phyloP scores from a whole-genome alignment of 1,140 invertebrate genomes.

The Cryptotermes secundus region DNA sequence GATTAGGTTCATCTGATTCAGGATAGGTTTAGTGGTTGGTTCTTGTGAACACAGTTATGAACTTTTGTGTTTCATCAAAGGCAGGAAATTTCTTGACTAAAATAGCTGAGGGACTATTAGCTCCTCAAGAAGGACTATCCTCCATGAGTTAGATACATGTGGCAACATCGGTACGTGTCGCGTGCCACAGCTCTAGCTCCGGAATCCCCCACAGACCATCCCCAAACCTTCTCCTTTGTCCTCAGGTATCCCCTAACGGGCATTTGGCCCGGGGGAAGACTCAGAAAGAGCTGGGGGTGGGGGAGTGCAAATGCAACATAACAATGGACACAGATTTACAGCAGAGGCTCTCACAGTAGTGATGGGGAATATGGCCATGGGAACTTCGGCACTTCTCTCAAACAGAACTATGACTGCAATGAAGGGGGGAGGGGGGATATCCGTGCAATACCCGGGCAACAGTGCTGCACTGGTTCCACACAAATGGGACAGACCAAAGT shows the following conservation, averaged over 20 bases:
- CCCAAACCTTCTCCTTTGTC: not conserved
- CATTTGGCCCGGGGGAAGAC: not conserved
- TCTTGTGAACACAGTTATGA: too few species aligned
- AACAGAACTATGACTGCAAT: not conserved
- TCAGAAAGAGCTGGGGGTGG: not conserved
- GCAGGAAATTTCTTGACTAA: too few species aligned
- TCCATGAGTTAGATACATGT: not conserved
- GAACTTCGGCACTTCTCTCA: not conserved
- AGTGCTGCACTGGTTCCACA: not conserved
- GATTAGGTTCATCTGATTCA: too few species aligned
- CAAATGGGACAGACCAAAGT: not conserved
- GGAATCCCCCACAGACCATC: not conserved
- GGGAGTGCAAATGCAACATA: not conserved
- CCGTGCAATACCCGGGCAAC: not conserved
- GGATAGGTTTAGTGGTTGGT: too few species aligned
- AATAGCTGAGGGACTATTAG: too few species aligned
- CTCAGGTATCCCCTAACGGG: not conserved
- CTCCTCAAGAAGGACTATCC: too few species aligned
- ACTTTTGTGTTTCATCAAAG: too few species aligned
- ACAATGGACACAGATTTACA: too few species aligned
- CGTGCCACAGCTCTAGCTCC: not conserved
- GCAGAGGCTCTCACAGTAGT: too few species aligned
- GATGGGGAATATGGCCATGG: not conserved
- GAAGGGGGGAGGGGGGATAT: not conserved
- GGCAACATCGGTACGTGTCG: not conserved